A percentile compares a stretch with the other conserved stretches of the same genome.
Evolutionary conservation across 2,113 vertebrate genomes (phyloP).

Genomic region (Vulpes lagopus): DNA sequence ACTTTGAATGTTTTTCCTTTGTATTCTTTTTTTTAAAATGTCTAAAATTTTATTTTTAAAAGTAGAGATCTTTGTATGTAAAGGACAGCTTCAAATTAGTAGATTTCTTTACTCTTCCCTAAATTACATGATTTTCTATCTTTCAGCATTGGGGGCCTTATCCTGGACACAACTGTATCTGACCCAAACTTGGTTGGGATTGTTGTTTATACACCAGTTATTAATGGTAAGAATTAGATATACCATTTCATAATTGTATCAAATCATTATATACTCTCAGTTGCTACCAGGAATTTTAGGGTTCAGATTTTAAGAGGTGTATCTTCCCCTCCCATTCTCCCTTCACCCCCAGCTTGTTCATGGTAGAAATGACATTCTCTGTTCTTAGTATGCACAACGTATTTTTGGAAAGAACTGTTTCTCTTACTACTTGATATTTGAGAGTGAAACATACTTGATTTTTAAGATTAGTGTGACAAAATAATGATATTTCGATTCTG

Average conservation of each 20-base stretch:
- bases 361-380: neutral
- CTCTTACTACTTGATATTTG: neutral
- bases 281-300: neutral
- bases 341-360: neutral
- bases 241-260: neutral
- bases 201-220: slow-evolving; percentile 98
- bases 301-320: neutral
- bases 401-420: neutral
- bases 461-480: neutral
- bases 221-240: slow-evolving; percentile 93
- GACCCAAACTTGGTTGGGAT: slow-evolving; percentile 97
- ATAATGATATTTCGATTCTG: neutral
- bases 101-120: neutral
- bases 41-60: neutral
- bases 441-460: neutral
- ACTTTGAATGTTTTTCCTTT: slow-evolving; percentile 34
- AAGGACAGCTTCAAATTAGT: neutral
- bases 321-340: neutral
- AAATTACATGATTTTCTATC: slow-evolving; percentile 72
- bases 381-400: neutral
- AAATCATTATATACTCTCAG: neutral
- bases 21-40: neutral
- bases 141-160: slow-evolving; percentile 98
- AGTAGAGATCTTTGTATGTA: neutral
- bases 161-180: slow-evolving; percentile 98